Percentiles rank a stretch among this genome's conserved stretches.
These are phyloP conservation scores for Ctenicera cuprea DNA, from an alignment of 2,888 invertebrate species.

Conservation along the genomic window DNA sequence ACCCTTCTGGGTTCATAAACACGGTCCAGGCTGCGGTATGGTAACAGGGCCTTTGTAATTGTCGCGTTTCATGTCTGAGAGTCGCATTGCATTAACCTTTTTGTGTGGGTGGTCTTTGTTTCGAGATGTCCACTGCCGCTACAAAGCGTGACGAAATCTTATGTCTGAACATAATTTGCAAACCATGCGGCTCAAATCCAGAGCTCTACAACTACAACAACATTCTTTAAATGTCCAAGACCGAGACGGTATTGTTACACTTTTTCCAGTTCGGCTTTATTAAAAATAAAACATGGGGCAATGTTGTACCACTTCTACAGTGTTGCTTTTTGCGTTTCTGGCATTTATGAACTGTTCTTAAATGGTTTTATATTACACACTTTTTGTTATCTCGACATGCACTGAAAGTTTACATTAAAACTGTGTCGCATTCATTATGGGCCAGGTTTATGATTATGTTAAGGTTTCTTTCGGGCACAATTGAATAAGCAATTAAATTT, in stretches of 20 bases:
- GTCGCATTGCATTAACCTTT: slow-evolving; percentile 44
- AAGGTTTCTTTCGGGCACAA: neutral
- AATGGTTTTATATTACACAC: slow-evolving; percentile 11
- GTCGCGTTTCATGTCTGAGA: slow-evolving; percentile 34
- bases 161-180: slow-evolving; percentile 49
- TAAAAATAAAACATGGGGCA: slow-evolving; percentile 6
- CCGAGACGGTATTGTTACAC: slow-evolving; percentile 50
- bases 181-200: slow-evolving; percentile 43
- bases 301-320: slow-evolving; percentile 12
- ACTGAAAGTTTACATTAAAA: neutral
- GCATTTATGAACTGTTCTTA: slow-evolving; percentile 19
- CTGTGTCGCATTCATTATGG: slow-evolving; percentile 4
- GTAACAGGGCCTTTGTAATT: slow-evolving; percentile 38
- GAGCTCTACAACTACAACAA: slow-evolving; percentile 34
- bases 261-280: slow-evolving; percentile 14
- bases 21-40: slow-evolving; percentile 2
- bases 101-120: slow-evolving; percentile 52
- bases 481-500: slow-evolving; percentile 17
- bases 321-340: slow-evolving; percentile 10
- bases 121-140: slow-evolving; percentile 49
- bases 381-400: slow-evolving; percentile 8
- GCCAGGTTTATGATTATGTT: neutral
- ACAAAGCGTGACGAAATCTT: slow-evolving; percentile 50
- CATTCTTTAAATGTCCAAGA: slow-evolving; percentile 48
- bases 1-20: slow-evolving; percentile 7